phyloP scores from a whole-genome alignment of 2,888 invertebrate species.

The Diarsia rubi region DNA sequence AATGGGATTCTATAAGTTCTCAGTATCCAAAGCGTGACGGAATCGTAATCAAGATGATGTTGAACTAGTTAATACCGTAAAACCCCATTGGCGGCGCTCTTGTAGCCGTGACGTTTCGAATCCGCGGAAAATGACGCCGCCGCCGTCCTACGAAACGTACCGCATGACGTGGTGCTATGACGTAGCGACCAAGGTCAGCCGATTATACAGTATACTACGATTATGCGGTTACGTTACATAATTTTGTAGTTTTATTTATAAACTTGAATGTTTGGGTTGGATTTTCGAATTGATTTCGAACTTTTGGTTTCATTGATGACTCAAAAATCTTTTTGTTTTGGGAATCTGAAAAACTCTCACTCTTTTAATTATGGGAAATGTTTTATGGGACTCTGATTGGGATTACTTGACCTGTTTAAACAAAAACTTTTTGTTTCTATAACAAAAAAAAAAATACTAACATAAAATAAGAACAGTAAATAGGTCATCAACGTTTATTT shows the following conservation, averaged over 20 bases:
- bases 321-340: background rate
- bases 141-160: conserved; percentile 38
- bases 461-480: too few relatives aligned
- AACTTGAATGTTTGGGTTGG: conserved; percentile 39
- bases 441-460: too few relatives aligned
- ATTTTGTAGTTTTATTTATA: conserved; percentile 67
- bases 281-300: conserved; percentile 42
- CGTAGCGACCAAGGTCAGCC: conserved; percentile 76
- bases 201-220: conserved; percentile 73
- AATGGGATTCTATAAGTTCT: conserved; percentile 63
- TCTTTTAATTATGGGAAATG: background rate
- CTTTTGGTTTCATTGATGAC: conserved; percentile 19
- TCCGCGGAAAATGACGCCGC: conserved; percentile 71
- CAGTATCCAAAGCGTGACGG: conserved; percentile 64
- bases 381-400: background rate
- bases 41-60: conserved; percentile 48
- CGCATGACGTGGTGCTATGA: conserved; percentile 61
- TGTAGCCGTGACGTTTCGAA: conserved; percentile 62
- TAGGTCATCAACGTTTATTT: conserved; percentile 1
- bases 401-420: background rate
- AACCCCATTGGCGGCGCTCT: conserved; percentile 63
- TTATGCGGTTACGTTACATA: conserved; percentile 77
- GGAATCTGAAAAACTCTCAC: background rate
- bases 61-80: conserved; percentile 60
- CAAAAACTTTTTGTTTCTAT: background rate